A percentile compares a stretch with the other conserved stretches of the same genome.
phyloP scores from a whole-genome alignment of 2,797 vertebrate species.

The Nyctalus aviator region DNA sequence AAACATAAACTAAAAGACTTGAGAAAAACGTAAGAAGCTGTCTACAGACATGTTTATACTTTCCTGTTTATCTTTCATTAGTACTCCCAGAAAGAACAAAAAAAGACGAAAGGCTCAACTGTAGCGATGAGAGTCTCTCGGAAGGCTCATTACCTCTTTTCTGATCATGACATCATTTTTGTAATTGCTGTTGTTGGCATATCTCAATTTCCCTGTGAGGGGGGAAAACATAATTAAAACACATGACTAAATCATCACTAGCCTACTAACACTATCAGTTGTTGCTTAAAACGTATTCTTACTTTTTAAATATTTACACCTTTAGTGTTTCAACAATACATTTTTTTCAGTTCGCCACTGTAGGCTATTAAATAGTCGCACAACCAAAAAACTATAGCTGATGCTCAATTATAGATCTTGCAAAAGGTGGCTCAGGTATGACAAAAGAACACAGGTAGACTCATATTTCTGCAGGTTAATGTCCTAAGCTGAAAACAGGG shows the following conservation, averaged over 20 bases:
- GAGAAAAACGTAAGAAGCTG: constrained; percentile 43
- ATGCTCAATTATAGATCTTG: constrained; percentile 30
- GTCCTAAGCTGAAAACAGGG: neutral
- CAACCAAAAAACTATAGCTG: neutral
- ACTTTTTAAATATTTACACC: neutral
- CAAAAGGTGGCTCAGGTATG: neutral
- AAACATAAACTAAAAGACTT: constrained; percentile 47
- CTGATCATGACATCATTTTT: constrained; percentile 99
- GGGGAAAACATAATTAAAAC: constrained; percentile 50
- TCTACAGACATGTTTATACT: neutral
- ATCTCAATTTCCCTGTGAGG: constrained; percentile 94
- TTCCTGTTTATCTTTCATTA: constrained; percentile 1
- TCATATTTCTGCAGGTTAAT: neutral
- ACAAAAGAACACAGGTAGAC: constrained; percentile 11
- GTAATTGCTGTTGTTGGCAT: constrained; percentile 99
- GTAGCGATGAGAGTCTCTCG: neutral
- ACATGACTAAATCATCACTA: neutral
- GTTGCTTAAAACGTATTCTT: constrained; percentile 26
- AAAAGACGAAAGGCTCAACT: neutral
- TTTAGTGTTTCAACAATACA: neutral
- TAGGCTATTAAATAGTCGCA: neutral
- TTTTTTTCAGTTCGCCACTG: constrained; percentile 17
- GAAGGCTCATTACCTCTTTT: constrained; percentile 92
- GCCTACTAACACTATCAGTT: neutral
- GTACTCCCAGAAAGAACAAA: constrained; percentile 12